Base-by-base conservation (phyloP, 2,797 vertebrate species). In the Cottoperca gobio region DNA sequence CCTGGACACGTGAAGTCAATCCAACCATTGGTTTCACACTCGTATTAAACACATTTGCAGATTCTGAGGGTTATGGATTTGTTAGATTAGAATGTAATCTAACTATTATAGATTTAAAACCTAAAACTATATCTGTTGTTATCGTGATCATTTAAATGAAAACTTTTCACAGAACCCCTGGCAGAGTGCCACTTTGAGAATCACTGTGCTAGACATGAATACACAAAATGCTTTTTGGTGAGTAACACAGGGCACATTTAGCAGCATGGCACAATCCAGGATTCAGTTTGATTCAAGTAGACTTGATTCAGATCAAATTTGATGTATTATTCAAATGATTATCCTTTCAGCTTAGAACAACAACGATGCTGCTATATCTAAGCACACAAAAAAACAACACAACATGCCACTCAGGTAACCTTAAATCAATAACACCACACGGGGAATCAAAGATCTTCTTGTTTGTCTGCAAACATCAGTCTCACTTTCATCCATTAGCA, bases 401-500 rank as follows among this genome's bases (percentile, higher is more conserved):
- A 50, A 46, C 57, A 61, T 24, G 49, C 39, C 70, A 71, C 68
- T 81, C 49, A 50, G 26, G 43, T 66, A 78, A 76, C 70, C 61
- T 43, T 26, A 52, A 64, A 62, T 73, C 66, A 19, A 53, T 73
- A 74, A 72, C 55, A 70, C 14, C 49, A 67, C 45, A 69, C 1
- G 6, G 21, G n/a, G 45, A 79, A 83, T 87, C 55, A 81, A 79
- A 88, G 70, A 79, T 82, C 33, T 59, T 49, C 63, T 80, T 77
- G 76, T 75, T 86, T 76, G 60, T 77, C 70, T 78, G 50, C 33
- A 82, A 84, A 81, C 58, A 87, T 72, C 69, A 37, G 76, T 72
- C 72, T 85, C 66, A 46, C 79, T 90, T 87, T 83, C 65, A 74
- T 85, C 81, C 76, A 88, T 89, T 91, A 88, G 69, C 78, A 73